These are phyloP conservation scores for Brotula barbata DNA, from an alignment of 2,797 vertebrate genomes.

Conservation along the genomic window DNA sequence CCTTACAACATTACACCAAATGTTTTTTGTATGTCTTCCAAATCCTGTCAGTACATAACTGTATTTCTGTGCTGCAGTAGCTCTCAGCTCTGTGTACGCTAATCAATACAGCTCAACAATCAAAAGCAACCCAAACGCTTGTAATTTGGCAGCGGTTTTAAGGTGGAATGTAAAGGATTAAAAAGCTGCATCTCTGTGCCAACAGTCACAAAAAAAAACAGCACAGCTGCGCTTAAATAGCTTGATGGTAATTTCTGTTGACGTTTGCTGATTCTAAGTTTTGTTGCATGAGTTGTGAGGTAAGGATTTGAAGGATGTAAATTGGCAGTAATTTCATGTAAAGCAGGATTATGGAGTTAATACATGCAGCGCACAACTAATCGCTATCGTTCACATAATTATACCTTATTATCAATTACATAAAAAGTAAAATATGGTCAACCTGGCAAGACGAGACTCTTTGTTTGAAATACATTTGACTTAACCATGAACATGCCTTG, in stretches of 20 bases:
- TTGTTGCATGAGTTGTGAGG: neutral
- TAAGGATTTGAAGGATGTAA: slow-evolving; percentile 56
- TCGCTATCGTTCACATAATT: slow-evolving; percentile 62
- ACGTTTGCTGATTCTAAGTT: slow-evolving; percentile 31
- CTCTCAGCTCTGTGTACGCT: slow-evolving; percentile 31
- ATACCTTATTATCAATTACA: slow-evolving; percentile 54
- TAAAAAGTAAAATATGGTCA: slow-evolving; percentile 57
- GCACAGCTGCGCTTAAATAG: slow-evolving; percentile 47
- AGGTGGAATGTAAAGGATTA: slow-evolving; percentile 36
- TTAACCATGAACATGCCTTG: slow-evolving; percentile 23
- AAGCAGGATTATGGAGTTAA: slow-evolving; percentile 57
- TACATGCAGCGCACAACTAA: slow-evolving; percentile 42
- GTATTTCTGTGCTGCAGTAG: slow-evolving; percentile 12
- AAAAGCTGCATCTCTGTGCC: slow-evolving; percentile 41
- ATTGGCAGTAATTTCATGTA: slow-evolving; percentile 59
- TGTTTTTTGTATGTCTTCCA: neutral
- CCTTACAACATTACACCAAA: neutral
- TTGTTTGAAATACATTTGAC: slow-evolving; percentile 32
- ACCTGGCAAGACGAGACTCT: slow-evolving; percentile 49
- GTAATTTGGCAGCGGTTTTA: slow-evolving; percentile 42
- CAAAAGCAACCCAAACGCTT: slow-evolving; percentile 37
- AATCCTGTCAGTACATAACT: slow-evolving; percentile 8
- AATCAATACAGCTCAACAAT: slow-evolving; percentile 50
- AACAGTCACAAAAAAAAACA: slow-evolving; percentile 51
- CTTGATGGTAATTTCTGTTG: slow-evolving; percentile 50